A percentile compares a stretch with the other conserved stretches of the same genome.
phyloP scores from a whole-genome alignment of 2,888 invertebrate species.

The Cetonia aurata region DNA sequence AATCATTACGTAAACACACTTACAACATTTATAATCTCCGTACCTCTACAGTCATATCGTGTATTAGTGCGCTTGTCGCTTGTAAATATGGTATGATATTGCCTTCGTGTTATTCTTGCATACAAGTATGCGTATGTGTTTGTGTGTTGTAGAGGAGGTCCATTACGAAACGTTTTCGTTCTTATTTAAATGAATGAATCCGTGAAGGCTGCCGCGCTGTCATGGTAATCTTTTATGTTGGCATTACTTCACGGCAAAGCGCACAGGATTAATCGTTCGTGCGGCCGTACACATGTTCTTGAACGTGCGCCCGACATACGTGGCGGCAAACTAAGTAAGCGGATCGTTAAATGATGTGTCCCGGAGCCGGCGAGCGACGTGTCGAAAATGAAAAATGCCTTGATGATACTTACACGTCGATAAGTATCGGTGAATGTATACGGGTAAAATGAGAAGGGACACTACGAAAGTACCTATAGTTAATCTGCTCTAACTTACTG shows the following conservation, averaged over 20 bases:
- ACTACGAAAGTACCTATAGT: no score
- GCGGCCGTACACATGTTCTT: not conserved
- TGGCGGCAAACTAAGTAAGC: no score
- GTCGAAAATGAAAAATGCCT: no score
- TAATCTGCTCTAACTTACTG: no score
- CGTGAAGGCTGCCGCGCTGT: conserved; percentile 24
- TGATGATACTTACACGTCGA: no score
- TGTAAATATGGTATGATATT: no score
- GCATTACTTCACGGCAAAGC: conserved; percentile 14
- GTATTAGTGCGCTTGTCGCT: no score
- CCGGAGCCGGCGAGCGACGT: no score
- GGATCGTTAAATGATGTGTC: no score
- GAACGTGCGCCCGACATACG: no score
- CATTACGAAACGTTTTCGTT: conserved; percentile 25
- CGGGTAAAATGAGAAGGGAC: no score
- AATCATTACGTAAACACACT: conserved; percentile 26
- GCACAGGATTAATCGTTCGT: conserved; percentile 23
- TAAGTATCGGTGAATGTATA: no score
- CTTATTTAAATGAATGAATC: conserved; percentile 41
- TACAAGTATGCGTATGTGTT: not conserved
- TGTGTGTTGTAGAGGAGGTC: not conserved
- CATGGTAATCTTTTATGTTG: conserved; percentile 34
- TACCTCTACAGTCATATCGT: not conserved
- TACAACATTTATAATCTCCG: not conserved
- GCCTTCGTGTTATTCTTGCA: not conserved